Conservation (phyloP, 2,113 vertebrate genomes). For the Neodon shergylaensis region DNA sequence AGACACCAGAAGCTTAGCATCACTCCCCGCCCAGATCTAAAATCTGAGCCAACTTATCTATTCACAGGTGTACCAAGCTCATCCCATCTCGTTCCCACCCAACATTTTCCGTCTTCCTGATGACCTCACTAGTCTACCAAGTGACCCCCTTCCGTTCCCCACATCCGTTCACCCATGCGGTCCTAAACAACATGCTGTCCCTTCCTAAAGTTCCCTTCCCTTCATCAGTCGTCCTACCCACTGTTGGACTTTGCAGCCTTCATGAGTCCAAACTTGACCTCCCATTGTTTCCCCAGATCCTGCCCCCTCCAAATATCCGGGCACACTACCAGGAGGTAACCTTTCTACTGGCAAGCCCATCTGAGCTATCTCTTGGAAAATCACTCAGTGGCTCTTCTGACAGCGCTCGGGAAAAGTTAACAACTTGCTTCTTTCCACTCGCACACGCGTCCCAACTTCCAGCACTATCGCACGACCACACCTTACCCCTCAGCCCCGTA, state of each 20-base stretch:
- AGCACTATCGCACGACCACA: background rate
- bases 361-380: background rate
- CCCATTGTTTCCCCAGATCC: background rate
- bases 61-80: background rate
- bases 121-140: background rate
- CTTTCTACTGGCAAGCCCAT: background rate
- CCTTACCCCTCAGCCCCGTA: background rate
- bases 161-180: background rate
- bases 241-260: background rate
- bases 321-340: background rate
- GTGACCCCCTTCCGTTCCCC: background rate
- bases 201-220: background rate
- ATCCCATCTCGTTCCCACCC: background rate
- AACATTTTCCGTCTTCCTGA: background rate
- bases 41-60: background rate
- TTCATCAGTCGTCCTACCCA: background rate
- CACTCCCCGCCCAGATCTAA: background rate
- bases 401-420: background rate
- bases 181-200: background rate
- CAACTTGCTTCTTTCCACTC: background rate
- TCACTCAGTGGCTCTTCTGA: background rate
- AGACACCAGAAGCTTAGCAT: background rate
- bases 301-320: background rate
- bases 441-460: background rate
- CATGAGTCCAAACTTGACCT: background rate